Evolutionary conservation across 2,888 invertebrate species (phyloP), one percentile per base, ranked within the genome.

Genomic region (Lamellibrachia satsuma): DNA sequence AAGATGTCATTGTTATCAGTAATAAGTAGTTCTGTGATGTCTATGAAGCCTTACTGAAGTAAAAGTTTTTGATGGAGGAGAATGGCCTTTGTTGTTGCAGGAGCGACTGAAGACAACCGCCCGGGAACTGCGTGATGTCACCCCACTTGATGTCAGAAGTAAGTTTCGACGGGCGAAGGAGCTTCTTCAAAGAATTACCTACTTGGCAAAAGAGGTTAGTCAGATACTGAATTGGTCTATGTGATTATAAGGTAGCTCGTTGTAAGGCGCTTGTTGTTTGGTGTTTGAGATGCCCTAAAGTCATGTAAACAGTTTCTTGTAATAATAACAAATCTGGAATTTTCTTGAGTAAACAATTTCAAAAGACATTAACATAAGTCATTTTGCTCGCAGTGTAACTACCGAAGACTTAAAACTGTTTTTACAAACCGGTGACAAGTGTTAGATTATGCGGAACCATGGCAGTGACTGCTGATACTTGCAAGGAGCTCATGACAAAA

Each of bases 131-230:
- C 92, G 91, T 39, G 91, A 27, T 51, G 92, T 60, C 22, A 91
- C 92, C 3, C 92, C 91, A 11, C 39, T 57, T 27, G 93, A 94
- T 92, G 92, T 94, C 27, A 93, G 92, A 90, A 92, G 91, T 22
- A 92, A 52, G 39, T 92, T 91, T 90, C 91, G 92, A 52, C 93
- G 92, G n/a, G 93, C 93, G 8, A 93, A 75, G n/a, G 94, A 93
- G 3, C 60, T 92, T 27, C 92, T 93, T 11, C 92, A 92, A n/a
- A 92, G 93, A 51, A 52, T 94, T n/a, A 93, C 92, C 75, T 92
- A 92, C 39, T 93, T 94, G 11, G 92, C 93, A 6, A 93, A 93
- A 92, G 94, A 94, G 91, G 94, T 94, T 90, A 60, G 90, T n/a
- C 75, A 75, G 75, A 75, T 75, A 6, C 15, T 75, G 75, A 2